Conservation (phyloP, 2,113 vertebrate genomes). For the Toxotes chatareus region DNA sequence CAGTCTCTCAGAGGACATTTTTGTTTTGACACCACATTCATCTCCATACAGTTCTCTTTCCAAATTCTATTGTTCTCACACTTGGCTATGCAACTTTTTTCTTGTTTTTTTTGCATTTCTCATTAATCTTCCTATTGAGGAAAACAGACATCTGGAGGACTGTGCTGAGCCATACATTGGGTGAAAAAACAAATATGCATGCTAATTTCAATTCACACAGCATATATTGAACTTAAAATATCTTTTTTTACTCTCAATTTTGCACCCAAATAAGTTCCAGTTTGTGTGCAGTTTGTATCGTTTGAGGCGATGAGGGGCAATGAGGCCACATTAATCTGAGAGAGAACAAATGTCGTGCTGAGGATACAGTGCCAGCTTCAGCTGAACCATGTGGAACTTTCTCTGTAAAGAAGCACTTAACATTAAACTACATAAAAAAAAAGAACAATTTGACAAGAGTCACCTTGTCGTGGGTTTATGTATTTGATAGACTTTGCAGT, state of each 20-base stretch:
- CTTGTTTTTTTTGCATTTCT: neutral
- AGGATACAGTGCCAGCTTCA: neutral
- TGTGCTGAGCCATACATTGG: conserved; percentile 21
- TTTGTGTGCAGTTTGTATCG: neutral
- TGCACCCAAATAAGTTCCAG: neutral
- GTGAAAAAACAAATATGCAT: conserved; percentile 26
- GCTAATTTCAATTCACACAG: neutral
- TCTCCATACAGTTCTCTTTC: conserved; percentile 7
- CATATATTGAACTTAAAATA: neutral
- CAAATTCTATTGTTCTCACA: conserved; percentile 11
- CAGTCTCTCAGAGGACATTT: neutral
- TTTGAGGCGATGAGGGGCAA: conserved; percentile 12
- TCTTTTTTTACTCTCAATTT: neutral
- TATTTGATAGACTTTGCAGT: neutral
- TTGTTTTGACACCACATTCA: conserved; percentile 10
- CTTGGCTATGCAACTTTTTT: neutral
- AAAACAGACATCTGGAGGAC: conserved; percentile 41
- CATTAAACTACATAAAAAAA: neutral
- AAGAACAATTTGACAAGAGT: neutral
- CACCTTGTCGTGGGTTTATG: neutral
- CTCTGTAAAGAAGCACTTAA: neutral
- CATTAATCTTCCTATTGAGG: conserved; percentile 39
- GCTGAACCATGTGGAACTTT: neutral
- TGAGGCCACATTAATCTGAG: neutral
- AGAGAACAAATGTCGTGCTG: neutral